Conservation (phyloP, 2,888 invertebrate species). For the Cryptus viduatorius region DNA sequence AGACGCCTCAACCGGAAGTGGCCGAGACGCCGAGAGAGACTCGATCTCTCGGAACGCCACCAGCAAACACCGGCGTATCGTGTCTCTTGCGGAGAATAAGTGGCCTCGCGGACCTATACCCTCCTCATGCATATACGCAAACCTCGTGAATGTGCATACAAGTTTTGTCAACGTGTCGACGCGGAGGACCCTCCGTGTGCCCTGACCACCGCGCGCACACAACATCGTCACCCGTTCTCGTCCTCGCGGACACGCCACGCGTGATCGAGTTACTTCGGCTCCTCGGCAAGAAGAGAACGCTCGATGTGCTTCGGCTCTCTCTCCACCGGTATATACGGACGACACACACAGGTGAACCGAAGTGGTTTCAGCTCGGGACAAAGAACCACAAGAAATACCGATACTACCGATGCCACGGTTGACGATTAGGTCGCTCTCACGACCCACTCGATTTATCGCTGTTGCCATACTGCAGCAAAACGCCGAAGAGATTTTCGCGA, state of each 20-base stretch:
- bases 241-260: conserved; percentile 77
- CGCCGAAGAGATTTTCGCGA: neutral
- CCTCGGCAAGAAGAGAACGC: conserved; percentile 27
- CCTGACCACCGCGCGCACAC: conserved; percentile 46
- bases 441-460: conserved; percentile 57
- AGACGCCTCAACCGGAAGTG: conserved; percentile 77
- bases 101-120: conserved; percentile 6
- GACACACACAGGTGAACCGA: conserved; percentile 76
- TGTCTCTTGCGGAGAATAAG: conserved; percentile 49
- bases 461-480: neutral
- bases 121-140: neutral
- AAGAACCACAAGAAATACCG: conserved; percentile 83
- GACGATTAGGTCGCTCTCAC: conserved; percentile 76
- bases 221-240: conserved; percentile 59
- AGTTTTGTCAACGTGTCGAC: neutral
- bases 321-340: conserved; percentile 39
- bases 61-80: conserved; percentile 52
- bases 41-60: conserved; percentile 78
- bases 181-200: conserved; percentile 9
- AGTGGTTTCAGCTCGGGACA: conserved; percentile 77
- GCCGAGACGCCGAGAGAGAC: conserved; percentile 76
- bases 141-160: neutral
- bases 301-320: conserved; percentile 25
- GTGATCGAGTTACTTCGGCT: conserved; percentile 82
- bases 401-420: conserved; percentile 76